Conservation (phyloP, 2,888 invertebrate species). For the Aromia moschata region DNA sequence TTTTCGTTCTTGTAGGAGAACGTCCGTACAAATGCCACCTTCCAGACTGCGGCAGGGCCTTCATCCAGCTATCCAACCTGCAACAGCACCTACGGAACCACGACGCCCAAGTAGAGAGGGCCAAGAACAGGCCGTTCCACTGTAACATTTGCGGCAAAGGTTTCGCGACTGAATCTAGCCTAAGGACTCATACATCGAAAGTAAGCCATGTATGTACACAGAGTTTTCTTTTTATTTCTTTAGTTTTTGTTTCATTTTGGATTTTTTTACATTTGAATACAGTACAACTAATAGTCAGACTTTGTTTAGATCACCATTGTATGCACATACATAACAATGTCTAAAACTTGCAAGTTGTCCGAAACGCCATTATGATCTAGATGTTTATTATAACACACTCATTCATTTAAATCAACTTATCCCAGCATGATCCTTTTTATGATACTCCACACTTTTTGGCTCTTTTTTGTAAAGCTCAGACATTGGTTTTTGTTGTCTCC, state of each 20-base stretch:
- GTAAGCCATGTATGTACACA: slow-evolving; percentile 79
- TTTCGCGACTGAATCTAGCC: slow-evolving; percentile 94
- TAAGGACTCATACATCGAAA: slow-evolving; percentile 96
- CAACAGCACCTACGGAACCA: slow-evolving; percentile 96
- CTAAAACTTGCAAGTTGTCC: too few species aligned
- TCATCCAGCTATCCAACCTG: slow-evolving; percentile 95
- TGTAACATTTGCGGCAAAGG: slow-evolving; percentile 97
- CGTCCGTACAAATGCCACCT: slow-evolving; percentile 97
- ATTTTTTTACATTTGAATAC: slow-evolving; percentile 15
- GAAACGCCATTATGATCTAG: too few species aligned
- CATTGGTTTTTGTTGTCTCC: too few species aligned
- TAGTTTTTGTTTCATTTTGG: slow-evolving; percentile 1
- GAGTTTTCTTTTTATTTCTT: slow-evolving; percentile 46
- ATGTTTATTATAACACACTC: too few species aligned
- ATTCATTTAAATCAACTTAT: too few species aligned
- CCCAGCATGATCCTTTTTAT: too few species aligned
- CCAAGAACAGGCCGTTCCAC: slow-evolving; percentile 94
- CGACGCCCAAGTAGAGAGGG: slow-evolving; percentile 93
- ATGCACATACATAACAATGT: too few species aligned
- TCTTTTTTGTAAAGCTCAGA: too few species aligned
- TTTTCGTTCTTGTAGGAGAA: slow-evolving; percentile 77
- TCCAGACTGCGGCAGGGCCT: slow-evolving; percentile 94
- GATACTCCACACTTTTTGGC: too few species aligned
- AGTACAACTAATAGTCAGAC: too few species aligned
- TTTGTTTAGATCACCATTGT: too few species aligned